Evolutionary conservation across 2,888 invertebrate genomes (phyloP).

Genomic region (Cerceris rybyensis): DNA sequence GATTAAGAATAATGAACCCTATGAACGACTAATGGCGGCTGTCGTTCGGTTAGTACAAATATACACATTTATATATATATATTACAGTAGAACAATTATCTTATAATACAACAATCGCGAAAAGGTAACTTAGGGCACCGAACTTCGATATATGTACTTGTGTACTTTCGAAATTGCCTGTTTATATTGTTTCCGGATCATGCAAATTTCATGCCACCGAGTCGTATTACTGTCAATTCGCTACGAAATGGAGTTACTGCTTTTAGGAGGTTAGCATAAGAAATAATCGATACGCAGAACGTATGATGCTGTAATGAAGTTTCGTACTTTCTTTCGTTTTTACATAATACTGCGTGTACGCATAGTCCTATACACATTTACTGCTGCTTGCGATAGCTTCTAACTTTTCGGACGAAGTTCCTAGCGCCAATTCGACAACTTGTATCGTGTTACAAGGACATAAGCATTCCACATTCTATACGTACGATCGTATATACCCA

Average conservation of each 20-base stretch:
- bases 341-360: neutral
- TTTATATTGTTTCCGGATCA: no score
- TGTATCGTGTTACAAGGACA: slow-evolving; percentile 1
- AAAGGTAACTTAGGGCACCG: neutral
- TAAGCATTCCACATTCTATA: slow-evolving; percentile 2
- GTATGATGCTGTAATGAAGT: neutral
- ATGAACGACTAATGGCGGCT: slow-evolving; percentile 10
- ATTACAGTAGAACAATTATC: neutral
- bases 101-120: neutral
- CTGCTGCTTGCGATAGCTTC: neutral
- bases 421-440: neutral
- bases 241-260: no score
- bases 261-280: neutral
- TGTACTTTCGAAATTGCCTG: no score
- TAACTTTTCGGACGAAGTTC: neutral
- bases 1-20: slow-evolving; percentile 7
- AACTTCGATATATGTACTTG: neutral
- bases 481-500: neutral
- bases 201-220: no score
- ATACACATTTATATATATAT: neutral
- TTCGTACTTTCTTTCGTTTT: neutral
- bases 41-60: slow-evolving; percentile 12
- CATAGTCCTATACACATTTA: neutral
- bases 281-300: neutral
- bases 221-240: no score